Conservation (phyloP, 2,888 invertebrate species). For the Chloroclysta siterata region DNA sequence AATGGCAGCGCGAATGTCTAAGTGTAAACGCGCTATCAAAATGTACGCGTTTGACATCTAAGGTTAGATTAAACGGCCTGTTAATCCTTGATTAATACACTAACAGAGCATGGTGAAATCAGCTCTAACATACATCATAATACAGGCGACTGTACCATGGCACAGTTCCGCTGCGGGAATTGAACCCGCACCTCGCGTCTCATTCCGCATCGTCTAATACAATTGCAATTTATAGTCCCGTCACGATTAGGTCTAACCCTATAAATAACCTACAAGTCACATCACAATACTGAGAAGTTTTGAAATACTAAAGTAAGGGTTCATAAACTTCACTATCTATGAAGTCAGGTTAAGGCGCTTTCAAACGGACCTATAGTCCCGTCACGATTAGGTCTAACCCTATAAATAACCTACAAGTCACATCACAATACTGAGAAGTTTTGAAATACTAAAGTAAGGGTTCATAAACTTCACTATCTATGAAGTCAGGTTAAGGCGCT, state of each 20-base stretch:
- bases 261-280: constrained; percentile 10
- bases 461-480: neutral
- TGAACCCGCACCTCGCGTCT: neutral
- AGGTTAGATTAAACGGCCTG: too few species aligned
- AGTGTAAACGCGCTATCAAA: too few species aligned
- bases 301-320: constrained; percentile 16
- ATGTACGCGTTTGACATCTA: too few species aligned
- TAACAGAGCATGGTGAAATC: too few species aligned
- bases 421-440: constrained; percentile 31
- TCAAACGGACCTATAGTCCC: neutral
- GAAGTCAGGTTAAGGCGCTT: neutral
- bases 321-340: neutral
- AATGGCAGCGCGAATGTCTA: too few species aligned
- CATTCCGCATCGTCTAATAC: neutral
- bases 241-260: neutral
- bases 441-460: constrained; percentile 18
- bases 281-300: constrained; percentile 31
- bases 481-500: neutral
- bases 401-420: constrained; percentile 9
- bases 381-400: neutral
- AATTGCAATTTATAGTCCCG: neutral
- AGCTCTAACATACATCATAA: too few species aligned
- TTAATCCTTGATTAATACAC: too few species aligned
- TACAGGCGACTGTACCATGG: neutral
- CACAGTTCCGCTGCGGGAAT: neutral